These are phyloP conservation scores for Pogonocichla stellata DNA, from an alignment of 2,113 vertebrate genomes.

Conservation along the genomic window DNA sequence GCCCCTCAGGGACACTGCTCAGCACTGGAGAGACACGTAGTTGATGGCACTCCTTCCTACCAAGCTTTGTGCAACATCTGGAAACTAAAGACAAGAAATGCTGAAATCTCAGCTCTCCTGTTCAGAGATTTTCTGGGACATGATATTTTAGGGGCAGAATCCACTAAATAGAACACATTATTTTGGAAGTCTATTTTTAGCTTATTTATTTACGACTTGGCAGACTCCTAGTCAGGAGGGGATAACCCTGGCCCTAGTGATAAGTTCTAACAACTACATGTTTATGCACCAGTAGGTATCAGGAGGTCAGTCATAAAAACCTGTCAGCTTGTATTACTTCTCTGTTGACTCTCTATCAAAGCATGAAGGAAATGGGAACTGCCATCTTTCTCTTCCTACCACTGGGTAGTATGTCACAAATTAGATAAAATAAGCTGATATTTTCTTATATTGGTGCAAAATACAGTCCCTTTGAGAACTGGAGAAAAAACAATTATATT, in stretches of 20 bases:
- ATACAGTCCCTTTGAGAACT: not conserved
- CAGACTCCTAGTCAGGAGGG: constrained; percentile 33
- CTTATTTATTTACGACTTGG: constrained; percentile 38
- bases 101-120: not conserved
- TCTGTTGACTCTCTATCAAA: constrained; percentile 38
- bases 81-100: not conserved
- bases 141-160: not conserved
- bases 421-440: not conserved
- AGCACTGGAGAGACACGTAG: not conserved
- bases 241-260: constrained; percentile 37
- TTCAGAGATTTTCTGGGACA: not conserved
- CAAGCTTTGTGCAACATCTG: not conserved
- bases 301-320: constrained; percentile 60
- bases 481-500: not conserved
- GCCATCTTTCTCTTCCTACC: not conserved
- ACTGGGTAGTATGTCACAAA: not conserved
- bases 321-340: constrained; percentile 58
- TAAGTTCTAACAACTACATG: constrained; percentile 47
- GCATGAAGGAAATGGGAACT: constrained; percentile 7
- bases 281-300: constrained; percentile 59
- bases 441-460: not conserved
- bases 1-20: not conserved
- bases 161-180: not conserved
- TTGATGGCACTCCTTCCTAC: not conserved
- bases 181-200: constrained; percentile 32